These are phyloP conservation scores for Actinia tenebrosa DNA, from an alignment of 64 coral and sea anemone genomes.

Conservation along the genomic window DNA sequence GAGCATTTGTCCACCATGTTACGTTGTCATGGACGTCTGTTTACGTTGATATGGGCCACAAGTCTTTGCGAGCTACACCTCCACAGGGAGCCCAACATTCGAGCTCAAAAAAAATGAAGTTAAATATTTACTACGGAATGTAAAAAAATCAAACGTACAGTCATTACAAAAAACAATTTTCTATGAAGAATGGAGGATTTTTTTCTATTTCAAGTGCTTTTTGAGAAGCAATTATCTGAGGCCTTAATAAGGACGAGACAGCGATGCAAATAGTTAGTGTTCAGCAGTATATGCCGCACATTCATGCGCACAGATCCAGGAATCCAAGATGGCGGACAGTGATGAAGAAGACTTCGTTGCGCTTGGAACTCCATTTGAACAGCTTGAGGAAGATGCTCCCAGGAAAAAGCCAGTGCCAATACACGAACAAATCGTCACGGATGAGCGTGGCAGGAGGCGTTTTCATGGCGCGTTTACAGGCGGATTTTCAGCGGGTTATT, in stretches of 20 bases:
- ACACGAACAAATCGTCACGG: constrained; percentile 94
- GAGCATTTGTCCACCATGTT: not conserved
- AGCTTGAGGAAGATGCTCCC: constrained; percentile 80
- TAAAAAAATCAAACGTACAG: not conserved
- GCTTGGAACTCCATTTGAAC: constrained; percentile 89
- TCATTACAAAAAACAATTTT: not conserved
- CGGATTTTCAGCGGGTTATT: constrained; percentile 98
- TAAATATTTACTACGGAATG: not conserved
- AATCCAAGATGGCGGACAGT: constrained; percentile 83
- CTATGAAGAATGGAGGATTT: not conserved
- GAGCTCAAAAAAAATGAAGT: not conserved
- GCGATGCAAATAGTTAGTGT: not conserved
- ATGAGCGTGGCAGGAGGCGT: constrained; percentile 78
- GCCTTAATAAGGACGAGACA: not conserved
- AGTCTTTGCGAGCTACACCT: constrained; percentile 24
- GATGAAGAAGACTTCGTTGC: constrained; percentile 68
- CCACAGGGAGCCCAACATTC: not conserved
- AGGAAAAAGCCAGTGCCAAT: constrained; percentile 85
- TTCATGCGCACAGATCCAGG: constrained; percentile 28
- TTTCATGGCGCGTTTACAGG: constrained; percentile 99
- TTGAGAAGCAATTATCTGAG: not conserved
- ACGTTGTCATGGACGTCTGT: constrained; percentile 50
- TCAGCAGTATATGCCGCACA: not conserved
- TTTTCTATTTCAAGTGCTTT: not conserved
- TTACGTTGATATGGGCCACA: constrained; percentile 59